A percentile compares a stretch with the other conserved stretches of the same genome.
Evolutionary conservation across 2,113 vertebrate genomes (phyloP).

Genomic region (Oplegnathus fasciatus): DNA sequence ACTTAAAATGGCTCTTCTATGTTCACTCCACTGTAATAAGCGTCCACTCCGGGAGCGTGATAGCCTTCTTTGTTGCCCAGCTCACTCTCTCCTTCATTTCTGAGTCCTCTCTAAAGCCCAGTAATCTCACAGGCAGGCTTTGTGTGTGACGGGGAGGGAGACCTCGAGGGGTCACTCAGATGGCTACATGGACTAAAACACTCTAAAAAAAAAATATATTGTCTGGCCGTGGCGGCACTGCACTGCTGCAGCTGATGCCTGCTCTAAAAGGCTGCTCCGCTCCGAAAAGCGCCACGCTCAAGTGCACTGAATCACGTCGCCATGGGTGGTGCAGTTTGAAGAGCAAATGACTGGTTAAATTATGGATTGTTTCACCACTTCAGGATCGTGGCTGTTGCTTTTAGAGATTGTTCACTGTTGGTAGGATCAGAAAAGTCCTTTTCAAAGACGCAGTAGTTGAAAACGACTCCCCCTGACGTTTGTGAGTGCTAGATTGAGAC

Average conservation of each 20-base stretch:
- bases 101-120: slow-evolving; percentile 17
- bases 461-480: background rate
- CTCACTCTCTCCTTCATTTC: slow-evolving; percentile 23
- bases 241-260: background rate
- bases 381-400: slow-evolving; percentile 10
- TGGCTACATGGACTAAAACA: slow-evolving; percentile 3
- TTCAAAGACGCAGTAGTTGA: background rate
- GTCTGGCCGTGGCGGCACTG: background rate
- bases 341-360: slow-evolving; percentile 21
- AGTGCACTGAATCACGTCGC: slow-evolving; percentile 12
- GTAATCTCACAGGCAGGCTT: slow-evolving; percentile 47
- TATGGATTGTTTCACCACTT: slow-evolving; percentile 17
- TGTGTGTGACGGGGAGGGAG: slow-evolving; percentile 11
- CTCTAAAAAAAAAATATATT: slow-evolving; percentile 3
- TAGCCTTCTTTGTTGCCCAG: slow-evolving; percentile 35
- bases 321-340: background rate
- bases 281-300: background rate
- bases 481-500: background rate
- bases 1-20: slow-evolving; percentile 29
- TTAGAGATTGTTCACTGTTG: background rate
- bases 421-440: background rate
- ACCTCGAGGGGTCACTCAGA: slow-evolving; percentile 35
- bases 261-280: slow-evolving; percentile 1
- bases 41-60: slow-evolving; percentile 34
- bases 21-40: slow-evolving; percentile 35